Base-by-base conservation (phyloP, 2,888 invertebrate species). In the Drosophila niveifrons region DNA sequence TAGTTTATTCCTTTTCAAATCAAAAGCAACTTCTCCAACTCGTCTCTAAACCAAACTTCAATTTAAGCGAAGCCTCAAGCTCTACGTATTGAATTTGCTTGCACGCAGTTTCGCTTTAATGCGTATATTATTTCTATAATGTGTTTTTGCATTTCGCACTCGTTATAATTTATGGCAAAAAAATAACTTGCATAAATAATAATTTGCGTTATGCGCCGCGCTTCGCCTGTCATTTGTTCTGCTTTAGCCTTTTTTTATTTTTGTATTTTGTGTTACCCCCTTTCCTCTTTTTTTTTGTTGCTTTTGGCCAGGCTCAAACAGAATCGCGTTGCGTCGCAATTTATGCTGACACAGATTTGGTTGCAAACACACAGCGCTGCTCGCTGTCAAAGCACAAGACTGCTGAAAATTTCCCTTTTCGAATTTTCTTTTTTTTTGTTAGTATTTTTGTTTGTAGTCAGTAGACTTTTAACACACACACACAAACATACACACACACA, bases 341-440 rank as follows among this genome's bases (percentile, higher is more conserved):
- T 78, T 76, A 64, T 72, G 68, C 72, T 72, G 77, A 80, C 78
- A 78, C 72, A 76, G 66, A 72, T 79, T 80, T 67, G 34, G 50
- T 36, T 50, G 46, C 52, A 39, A 28, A 31, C 18, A 31, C 11
- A 23, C 0, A 23, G 23, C 23, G 23, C 0, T 31, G 28, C 13
- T 39, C 52, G 23, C 52, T 59, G 65, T 50, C 59, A 56, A 36
- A 23, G 13, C 43, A 11, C 15, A 74, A 66, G 51, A 56, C 39
- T 58, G 59, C 39, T 66, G 52, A 71, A 79, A 76, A 75, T 63
- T 80, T 75, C 67, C 74, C 66, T 66, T 76, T 80, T 75, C 67
- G 74, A 66, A 61, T 76, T 76, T 48, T 51, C 23, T 31, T 43
- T 50, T 47, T 36, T 36, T 23, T 13, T 39, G 2, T 13, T 39